Conservation (phyloP, 2,113 vertebrate species). For the Alosa alosa region DNA sequence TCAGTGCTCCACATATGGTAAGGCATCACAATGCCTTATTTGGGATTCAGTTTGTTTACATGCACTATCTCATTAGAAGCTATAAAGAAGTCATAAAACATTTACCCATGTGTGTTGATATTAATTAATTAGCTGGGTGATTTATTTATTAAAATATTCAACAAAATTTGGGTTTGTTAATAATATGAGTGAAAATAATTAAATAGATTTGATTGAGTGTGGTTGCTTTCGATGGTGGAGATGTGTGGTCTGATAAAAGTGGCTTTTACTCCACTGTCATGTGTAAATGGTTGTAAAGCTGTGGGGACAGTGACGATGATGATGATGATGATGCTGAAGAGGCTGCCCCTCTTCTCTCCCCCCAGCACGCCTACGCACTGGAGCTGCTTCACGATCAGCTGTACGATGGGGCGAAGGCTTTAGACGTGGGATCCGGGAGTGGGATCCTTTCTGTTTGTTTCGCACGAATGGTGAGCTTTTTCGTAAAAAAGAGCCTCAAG, state of each 20-base stretch:
- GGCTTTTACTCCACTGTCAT: background rate
- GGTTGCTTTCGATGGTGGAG: background rate
- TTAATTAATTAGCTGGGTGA: no score
- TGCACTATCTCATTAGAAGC: no score
- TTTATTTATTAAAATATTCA: background rate
- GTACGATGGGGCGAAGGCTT: conserved; percentile 92
- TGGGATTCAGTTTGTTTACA: background rate
- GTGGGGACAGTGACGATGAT: background rate
- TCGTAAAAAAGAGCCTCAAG: background rate
- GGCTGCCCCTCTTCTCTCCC: conserved; percentile 23
- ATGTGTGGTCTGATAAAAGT: background rate
- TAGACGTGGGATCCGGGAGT: conserved; percentile 97
- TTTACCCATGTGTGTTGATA: no score
- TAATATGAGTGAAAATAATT: background rate
- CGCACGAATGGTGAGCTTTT: conserved; percentile 89
- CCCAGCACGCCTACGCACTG: conserved; percentile 93
- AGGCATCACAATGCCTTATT: conserved; percentile 46
- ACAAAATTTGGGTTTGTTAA: background rate
- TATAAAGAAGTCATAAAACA: no score
- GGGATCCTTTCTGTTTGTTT: conserved; percentile 96
- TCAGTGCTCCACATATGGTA: conserved; percentile 99
- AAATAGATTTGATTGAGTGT: background rate
- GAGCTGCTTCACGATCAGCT: conserved; percentile 94
- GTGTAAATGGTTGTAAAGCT: background rate
- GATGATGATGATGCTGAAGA: conserved; percentile 26